Evolutionary conservation across 2,797 vertebrate species (phyloP), one percentile per base, ranked within the genome.

Genomic region (Siniperca undulata): DNA sequence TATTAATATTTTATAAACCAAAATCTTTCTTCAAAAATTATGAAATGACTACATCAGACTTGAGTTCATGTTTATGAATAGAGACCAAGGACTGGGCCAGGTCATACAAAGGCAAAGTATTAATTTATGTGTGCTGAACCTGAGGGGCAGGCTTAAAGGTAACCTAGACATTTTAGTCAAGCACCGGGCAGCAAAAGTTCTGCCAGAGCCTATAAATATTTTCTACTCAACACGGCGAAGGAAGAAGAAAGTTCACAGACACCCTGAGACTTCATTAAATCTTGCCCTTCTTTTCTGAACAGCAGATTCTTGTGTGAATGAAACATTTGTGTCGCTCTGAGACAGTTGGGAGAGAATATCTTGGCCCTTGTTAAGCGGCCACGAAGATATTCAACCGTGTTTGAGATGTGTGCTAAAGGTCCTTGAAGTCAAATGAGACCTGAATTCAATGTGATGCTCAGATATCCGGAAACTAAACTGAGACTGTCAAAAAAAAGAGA

Each of bases 211-310:
- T 48, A 86, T 90, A 81, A 88, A 92, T 90, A 90, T 87, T 91
- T 88, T 82, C 61, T 68, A 65, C n/a, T 52, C 78, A 87, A 82
- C 69, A 68, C 4, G 0, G 71, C 66, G 34, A 81, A 52, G 4
- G 74, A 82, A 74, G 78, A 79, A 86, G 65, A 88, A 82, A 81
- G 76, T 86, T 88, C 66, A 89, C 9, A 59, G 78, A 89, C 81
- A 86, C 76, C 81, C 56, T 30, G 80, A 87, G 88, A 89, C 87
- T 83, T 91, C 81, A 91, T 89, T 87, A 93, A 86, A 88, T 72
- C 55, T 58, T 69, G 65, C 70, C 68, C 53, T 64, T 68, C 53
- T 77, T 86, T 65, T 74, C 24, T 16, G 72, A 77, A 68, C 50
- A 27, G 24, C 65, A 69, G 64, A 83, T 67, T 84, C 70, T 75